Percentiles rank a stretch among this genome's conserved stretches.
phyloP scores from a whole-genome alignment of 2,888 invertebrate species.

The Agrenia bidenticulata region DNA sequence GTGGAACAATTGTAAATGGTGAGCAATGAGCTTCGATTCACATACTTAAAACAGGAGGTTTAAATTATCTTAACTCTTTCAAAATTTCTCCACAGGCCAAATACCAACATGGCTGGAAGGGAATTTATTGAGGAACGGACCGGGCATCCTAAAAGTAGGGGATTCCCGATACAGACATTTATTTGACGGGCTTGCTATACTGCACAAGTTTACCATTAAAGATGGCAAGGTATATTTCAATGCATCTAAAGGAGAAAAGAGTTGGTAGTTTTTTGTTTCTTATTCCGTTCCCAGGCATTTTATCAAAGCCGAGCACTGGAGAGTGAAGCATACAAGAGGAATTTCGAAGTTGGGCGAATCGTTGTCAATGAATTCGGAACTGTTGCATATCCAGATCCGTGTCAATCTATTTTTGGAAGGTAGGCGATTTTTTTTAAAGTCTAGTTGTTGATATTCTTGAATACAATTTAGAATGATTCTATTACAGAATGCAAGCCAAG shows the following conservation, averaged over 20 bases:
- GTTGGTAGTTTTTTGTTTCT: no score
- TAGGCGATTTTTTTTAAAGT: no score
- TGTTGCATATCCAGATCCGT: slow-evolving; percentile 59
- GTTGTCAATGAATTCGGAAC: slow-evolving; percentile 70
- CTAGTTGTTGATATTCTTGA: no score
- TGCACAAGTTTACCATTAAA: slow-evolving; percentile 57
- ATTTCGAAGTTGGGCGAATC: slow-evolving; percentile 74
- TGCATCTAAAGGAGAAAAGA: no score
- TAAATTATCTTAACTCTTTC: no score
- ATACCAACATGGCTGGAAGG: slow-evolving; percentile 59
- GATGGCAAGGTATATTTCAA: slow-evolving; percentile 57
- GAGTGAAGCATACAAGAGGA: slow-evolving; percentile 70
- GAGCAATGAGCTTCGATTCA: no score
- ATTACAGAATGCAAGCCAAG: slow-evolving; percentile 39
- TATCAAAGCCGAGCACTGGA: slow-evolving; percentile 77
- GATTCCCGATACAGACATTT: slow-evolving; percentile 57
- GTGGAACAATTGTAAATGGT: slow-evolving; percentile 32
- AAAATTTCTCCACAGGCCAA: slow-evolving; percentile 23
- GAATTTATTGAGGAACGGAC: slow-evolving; percentile 58
- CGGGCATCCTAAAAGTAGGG: slow-evolving; percentile 59
- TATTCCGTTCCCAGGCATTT: slow-evolving; percentile 67
- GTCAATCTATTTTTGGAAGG: slow-evolving; percentile 58
- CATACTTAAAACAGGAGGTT: not conserved
- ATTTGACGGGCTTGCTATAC: slow-evolving; percentile 59
- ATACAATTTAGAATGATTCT: no score